Conservation (phyloP, 2,888 invertebrate genomes). For the Eretmocerus hayati region DNA sequence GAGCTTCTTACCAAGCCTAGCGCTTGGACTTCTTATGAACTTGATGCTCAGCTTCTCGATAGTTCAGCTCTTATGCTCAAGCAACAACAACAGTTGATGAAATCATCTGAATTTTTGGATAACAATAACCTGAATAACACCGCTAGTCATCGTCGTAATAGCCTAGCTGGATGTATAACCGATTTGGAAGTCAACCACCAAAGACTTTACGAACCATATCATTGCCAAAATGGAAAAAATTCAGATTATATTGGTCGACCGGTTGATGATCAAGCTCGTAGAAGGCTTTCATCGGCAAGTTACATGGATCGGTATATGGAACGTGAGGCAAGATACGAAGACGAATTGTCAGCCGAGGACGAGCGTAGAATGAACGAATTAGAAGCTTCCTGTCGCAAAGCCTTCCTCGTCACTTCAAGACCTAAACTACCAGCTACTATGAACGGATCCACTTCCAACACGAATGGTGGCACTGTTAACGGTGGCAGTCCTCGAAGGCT, state of each 20-base stretch:
- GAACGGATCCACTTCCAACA: conserved; percentile 19
- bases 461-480: not conserved
- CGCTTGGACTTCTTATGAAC: conserved; percentile 42
- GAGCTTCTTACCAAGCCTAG: conserved; percentile 59
- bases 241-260: too few relatives aligned
- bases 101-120: conserved; percentile 40
- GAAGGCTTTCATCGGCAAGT: conserved; percentile 41
- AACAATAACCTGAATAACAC: conserved; percentile 33
- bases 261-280: conserved; percentile 33
- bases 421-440: too few relatives aligned
- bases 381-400: conserved; percentile 30
- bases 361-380: conserved; percentile 35
- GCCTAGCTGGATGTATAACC: conserved; percentile 26
- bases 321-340: conserved; percentile 37
- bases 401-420: conserved; percentile 34
- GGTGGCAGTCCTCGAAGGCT: conserved; percentile 29
- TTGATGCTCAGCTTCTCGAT: conserved; percentile 36
- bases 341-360: conserved; percentile 27
- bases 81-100: conserved; percentile 38
- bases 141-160: too few relatives aligned
- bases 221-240: conserved; percentile 31
- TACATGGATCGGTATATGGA: conserved; percentile 44
- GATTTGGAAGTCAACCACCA: conserved; percentile 20
- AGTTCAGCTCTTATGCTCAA: conserved; percentile 30
- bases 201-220: conserved; percentile 5